These are phyloP conservation scores for Balearica regulorum DNA, from an alignment of 2,797 vertebrate species.

Conservation along the genomic window DNA sequence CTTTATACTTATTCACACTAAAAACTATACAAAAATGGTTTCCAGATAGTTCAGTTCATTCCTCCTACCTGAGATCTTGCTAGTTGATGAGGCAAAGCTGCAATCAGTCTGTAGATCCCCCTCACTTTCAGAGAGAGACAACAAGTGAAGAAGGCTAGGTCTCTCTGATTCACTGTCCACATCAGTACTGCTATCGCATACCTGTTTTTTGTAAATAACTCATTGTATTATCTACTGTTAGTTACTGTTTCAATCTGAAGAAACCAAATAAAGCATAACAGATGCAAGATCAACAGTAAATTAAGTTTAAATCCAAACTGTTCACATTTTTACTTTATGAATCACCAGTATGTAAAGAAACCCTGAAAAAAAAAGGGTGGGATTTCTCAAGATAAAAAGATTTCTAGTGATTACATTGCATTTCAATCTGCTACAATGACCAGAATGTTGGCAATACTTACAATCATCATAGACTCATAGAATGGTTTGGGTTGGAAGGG, in stretches of 20 bases:
- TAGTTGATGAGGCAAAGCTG: constrained; percentile 27
- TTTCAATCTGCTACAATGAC: background rate
- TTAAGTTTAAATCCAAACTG: background rate
- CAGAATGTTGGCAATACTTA: background rate
- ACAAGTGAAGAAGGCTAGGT: background rate
- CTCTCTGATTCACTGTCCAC: constrained; percentile 67
- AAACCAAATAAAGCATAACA: background rate
- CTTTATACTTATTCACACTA: background rate
- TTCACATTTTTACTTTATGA: background rate
- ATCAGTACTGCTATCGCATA: constrained; percentile 53
- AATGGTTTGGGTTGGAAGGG: no score
- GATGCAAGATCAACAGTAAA: background rate
- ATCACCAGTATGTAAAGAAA: background rate
- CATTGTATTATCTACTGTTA: background rate
- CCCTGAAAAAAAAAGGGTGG: no score
- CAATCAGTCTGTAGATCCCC: constrained; percentile 50
- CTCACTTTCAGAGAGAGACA: constrained; percentile 59
- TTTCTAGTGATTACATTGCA: background rate
- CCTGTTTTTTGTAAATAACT: constrained; percentile 37
- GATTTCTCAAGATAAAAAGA: background rate
- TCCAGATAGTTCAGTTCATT: background rate
- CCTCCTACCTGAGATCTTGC: constrained; percentile 67
- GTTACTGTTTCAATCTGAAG: background rate
- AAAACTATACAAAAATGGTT: background rate
- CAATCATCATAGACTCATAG: no score